These are phyloP conservation scores for Tribolium castaneum DNA, from an alignment of 1,140 invertebrate genomes.

Conservation along the genomic window DNA sequence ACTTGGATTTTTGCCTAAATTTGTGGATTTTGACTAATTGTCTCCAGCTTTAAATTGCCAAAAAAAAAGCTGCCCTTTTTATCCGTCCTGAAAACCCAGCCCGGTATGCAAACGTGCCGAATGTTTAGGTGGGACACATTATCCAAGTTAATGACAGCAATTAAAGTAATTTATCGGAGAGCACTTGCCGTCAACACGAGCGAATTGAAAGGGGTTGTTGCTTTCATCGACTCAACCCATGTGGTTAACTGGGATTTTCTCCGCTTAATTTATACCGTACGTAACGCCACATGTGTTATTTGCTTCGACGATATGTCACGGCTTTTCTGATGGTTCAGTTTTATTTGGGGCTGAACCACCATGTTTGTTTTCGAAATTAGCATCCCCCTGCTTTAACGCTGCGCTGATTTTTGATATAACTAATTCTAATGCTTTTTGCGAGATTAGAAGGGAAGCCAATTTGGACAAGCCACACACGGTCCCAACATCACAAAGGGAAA, in stretches of 20 bases:
- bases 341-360: slow-evolving; percentile 17
- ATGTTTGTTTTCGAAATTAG: slow-evolving; percentile 49
- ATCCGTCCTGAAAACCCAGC: background rate
- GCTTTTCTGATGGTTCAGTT: slow-evolving; percentile 17
- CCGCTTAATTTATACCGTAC: slow-evolving; percentile 48
- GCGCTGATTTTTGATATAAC: slow-evolving; percentile 37
- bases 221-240: slow-evolving; percentile 40
- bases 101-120: background rate
- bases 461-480: background rate
- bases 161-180: slow-evolving; percentile 54
- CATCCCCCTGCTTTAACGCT: slow-evolving; percentile 33
- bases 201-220: slow-evolving; percentile 36
- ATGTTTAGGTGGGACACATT: slow-evolving; percentile 47
- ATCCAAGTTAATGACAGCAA: slow-evolving; percentile 52
- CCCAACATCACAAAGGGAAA: background rate
- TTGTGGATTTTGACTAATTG: no score
- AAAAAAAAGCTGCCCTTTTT: no score
- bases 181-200: slow-evolving; percentile 40
- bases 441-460: slow-evolving; percentile 23
- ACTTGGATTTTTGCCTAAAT: no score
- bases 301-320: slow-evolving; percentile 37
- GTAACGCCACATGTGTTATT: slow-evolving; percentile 46
- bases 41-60: no score
- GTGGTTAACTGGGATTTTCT: slow-evolving; percentile 49
- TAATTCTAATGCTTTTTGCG: slow-evolving; percentile 27